Percentiles rank a stretch among this genome's conserved stretches.
Conservation (phyloP, 2,888 invertebrate genomes). For the Philonicus albiceps region DNA sequence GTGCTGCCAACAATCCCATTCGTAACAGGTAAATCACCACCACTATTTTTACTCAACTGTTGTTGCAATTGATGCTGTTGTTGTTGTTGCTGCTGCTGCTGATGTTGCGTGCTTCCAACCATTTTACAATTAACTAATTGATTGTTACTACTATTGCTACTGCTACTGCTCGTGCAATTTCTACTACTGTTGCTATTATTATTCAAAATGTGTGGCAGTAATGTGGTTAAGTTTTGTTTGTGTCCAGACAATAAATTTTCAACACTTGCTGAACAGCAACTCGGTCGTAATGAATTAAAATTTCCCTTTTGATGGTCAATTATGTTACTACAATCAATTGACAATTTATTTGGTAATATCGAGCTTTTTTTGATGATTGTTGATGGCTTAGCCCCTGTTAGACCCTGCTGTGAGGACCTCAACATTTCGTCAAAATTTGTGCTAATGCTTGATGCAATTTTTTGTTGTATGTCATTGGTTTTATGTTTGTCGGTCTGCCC, state of each 20-base stretch:
- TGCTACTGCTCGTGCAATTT: slow-evolving; percentile 45
- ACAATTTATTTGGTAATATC: slow-evolving; percentile 25
- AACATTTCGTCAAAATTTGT: slow-evolving; percentile 44
- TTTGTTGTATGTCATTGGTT: slow-evolving; percentile 9
- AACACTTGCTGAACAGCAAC: slow-evolving; percentile 11
- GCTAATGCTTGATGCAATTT: slow-evolving; percentile 17
- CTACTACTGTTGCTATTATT: slow-evolving; percentile 43
- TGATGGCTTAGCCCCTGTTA: neutral
- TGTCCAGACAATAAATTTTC: slow-evolving; percentile 16
- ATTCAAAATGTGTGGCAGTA: slow-evolving; percentile 44
- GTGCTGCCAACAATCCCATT: slow-evolving; percentile 6
- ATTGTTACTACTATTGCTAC: slow-evolving; percentile 29
- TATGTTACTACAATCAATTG: slow-evolving; percentile 18
- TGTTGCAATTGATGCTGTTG: slow-evolving; percentile 30
- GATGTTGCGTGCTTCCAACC: slow-evolving; percentile 44
- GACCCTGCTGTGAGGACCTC: slow-evolving; percentile 30
- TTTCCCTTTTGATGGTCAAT: slow-evolving; percentile 1
- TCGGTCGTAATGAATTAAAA: neutral
- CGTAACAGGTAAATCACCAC: neutral
- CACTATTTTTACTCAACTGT: slow-evolving; percentile 27
- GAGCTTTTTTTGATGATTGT: slow-evolving; percentile 9
- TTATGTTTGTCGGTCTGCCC: neutral
- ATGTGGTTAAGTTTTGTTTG: slow-evolving; percentile 18
- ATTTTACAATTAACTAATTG: slow-evolving; percentile 42
- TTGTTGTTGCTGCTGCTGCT: slow-evolving; percentile 32